Base-by-base conservation (phyloP, 2,888 invertebrate genomes). In the Chirona hameri region DNA sequence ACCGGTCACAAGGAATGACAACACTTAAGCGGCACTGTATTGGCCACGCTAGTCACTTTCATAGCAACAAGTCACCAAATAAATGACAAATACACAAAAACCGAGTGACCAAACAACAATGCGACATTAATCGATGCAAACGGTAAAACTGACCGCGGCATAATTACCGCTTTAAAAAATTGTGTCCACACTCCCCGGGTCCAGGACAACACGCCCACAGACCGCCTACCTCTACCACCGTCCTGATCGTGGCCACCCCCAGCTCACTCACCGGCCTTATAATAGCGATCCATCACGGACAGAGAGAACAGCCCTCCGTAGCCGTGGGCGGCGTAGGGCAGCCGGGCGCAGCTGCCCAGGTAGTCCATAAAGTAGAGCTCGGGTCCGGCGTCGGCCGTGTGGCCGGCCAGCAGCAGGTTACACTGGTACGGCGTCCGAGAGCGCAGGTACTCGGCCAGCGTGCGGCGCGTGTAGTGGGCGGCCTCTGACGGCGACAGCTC, bases 321-420 rank as follows among this genome's bases (percentile, higher is more conserved):
- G 18, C 99, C 99, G 89, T 98, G 98, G 60, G 95, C 93, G 85
- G 94, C 95, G 89, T 94, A 99, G 76, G 97, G 95, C 31, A 97
- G 91, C 86, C 93, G 93, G 81, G 95, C 92, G 86, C 95, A 92
- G 52, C 97, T 95, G 81, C 97, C 99, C 87, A 99, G 90, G 87
- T 99, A 98, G 89, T 99, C 99, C 90, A 99, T 94, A 87, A 93
- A 97, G 87, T 93, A 96, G 21, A 99, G 90, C 86, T 95, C 94
- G 0, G 98, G n/a, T n/a, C 95, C 90, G 84, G 92, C 93, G 84
- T 92, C 91, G 55, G 88, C 87, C 87, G 98, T 97, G 88, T 93
- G 95, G 0, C 99, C 98, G 86, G 93, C 97, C 89, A 98, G 89
- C 85, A 98, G 88, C 84, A 97, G 88, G 88, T 97, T 97, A 1